Percentiles rank a stretch among this genome's conserved stretches.
These are phyloP conservation scores for Hippocampus barbouri DNA, from an alignment of 2,113 vertebrate species.

Conservation along the genomic window DNA sequence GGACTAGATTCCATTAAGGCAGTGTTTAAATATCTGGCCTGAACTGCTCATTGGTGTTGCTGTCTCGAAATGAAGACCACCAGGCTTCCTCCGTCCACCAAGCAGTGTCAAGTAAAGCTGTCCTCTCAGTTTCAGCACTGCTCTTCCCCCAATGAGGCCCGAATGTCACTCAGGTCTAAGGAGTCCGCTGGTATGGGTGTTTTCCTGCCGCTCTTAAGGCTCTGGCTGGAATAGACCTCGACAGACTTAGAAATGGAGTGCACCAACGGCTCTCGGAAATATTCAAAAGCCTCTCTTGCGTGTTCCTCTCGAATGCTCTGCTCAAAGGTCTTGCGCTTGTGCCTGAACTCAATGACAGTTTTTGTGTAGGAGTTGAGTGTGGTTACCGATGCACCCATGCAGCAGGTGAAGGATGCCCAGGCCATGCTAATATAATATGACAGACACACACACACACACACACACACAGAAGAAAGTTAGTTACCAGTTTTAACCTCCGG, in stretches of 20 bases:
- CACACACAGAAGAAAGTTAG: slow-evolving; percentile 11
- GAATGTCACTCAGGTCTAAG: slow-evolving; percentile 61
- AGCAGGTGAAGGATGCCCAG: slow-evolving; percentile 95
- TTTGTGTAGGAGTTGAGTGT: slow-evolving; percentile 97
- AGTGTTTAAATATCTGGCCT: slow-evolving; percentile 23
- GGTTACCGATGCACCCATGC: slow-evolving; percentile 94
- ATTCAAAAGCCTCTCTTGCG: slow-evolving; percentile 81
- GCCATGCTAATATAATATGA: slow-evolving; percentile 77
- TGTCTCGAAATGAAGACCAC: background rate
- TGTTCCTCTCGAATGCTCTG: slow-evolving; percentile 85
- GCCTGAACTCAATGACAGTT: slow-evolving; percentile 95
- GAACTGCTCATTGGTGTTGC: background rate
- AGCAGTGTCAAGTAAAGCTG: slow-evolving; percentile 4
- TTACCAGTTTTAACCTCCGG: background rate
- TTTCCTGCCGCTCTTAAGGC: slow-evolving; percentile 49
- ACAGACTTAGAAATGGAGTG: slow-evolving; percentile 64
- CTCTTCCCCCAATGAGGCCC: slow-evolving; percentile 61
- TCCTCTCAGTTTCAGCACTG: slow-evolving; percentile 58
- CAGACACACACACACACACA: slow-evolving; percentile 10
- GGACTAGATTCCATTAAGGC: slow-evolving; percentile 51
- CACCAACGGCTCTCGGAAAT: slow-evolving; percentile 81
- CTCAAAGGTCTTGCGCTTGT: slow-evolving; percentile 90
- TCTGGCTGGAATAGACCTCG: slow-evolving; percentile 58
- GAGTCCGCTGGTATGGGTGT: slow-evolving; percentile 55
- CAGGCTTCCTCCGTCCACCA: background rate